These are phyloP conservation scores for Druceiella hillmani DNA, from an alignment of 2,888 invertebrate species.

Conservation along the genomic window DNA sequence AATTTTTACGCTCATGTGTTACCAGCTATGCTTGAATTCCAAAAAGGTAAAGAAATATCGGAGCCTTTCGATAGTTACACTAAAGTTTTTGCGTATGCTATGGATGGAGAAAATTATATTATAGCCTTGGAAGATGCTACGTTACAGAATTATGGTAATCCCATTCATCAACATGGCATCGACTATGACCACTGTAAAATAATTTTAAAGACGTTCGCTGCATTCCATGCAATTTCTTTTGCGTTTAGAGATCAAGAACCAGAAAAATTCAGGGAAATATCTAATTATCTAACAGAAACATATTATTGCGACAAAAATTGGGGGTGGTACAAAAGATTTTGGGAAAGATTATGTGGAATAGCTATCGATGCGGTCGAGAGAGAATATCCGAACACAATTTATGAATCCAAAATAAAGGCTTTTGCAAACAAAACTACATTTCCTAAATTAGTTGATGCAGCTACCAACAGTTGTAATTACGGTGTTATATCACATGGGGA, in stretches of 20 bases:
- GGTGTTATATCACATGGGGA: conserved; percentile 67
- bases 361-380: conserved; percentile 59
- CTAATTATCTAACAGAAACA: conserved; percentile 44
- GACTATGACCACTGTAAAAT: conserved; percentile 45
- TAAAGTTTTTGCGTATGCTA: conserved; percentile 39
- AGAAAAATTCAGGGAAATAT: conserved; percentile 40
- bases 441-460: conserved; percentile 42
- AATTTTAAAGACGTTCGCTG: conserved; percentile 48
- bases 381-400: conserved; percentile 55
- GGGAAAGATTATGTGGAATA: conserved; percentile 44
- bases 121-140: conserved; percentile 52
- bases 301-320: conserved; percentile 52
- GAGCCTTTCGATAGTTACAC: conserved; percentile 50
- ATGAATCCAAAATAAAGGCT: conserved; percentile 50
- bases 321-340: conserved; percentile 54
- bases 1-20: conserved; percentile 55
- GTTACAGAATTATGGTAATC: conserved; percentile 38
- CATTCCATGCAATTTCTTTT: conserved; percentile 55
- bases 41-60: conserved; percentile 32
- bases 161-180: conserved; percentile 45
- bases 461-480: conserved; percentile 32
- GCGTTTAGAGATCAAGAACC: conserved; percentile 54
- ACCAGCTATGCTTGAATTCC: conserved; percentile 42
- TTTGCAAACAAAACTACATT: conserved; percentile 50
- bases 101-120: conserved; percentile 52